Percentiles rank a stretch among this genome's conserved stretches.
Conservation (phyloP, 2,113 vertebrate species). For the Indri indri region DNA sequence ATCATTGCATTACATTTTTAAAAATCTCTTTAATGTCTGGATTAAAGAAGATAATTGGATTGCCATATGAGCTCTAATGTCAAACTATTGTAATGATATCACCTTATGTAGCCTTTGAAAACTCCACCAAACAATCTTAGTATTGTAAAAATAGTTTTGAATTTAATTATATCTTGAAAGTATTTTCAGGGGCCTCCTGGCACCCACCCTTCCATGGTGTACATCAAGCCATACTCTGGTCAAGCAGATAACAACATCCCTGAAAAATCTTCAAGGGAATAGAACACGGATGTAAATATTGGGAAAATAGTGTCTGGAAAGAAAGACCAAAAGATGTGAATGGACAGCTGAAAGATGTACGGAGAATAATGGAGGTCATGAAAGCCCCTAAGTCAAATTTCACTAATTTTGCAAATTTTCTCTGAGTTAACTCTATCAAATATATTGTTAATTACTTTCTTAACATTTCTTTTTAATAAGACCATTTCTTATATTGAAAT, state of each 20-base stretch:
- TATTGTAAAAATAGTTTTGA: background rate
- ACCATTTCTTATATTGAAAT: slow-evolving; percentile 14
- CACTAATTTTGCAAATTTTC: background rate
- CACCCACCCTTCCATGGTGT: background rate
- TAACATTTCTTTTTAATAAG: background rate
- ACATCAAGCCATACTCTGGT: background rate
- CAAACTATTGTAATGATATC: background rate
- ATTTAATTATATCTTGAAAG: background rate
- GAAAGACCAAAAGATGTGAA: background rate
- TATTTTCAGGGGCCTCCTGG: background rate
- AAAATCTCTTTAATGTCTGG: background rate
- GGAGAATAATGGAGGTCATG: background rate
- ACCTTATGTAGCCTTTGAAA: background rate
- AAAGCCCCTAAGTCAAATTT: background rate
- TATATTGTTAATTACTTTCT: background rate
- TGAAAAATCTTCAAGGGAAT: background rate
- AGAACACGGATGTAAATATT: background rate
- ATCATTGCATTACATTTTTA: background rate
- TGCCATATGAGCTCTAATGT: background rate
- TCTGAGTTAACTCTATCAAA: background rate
- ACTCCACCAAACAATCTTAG: background rate
- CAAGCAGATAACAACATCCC: background rate
- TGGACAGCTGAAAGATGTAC: background rate
- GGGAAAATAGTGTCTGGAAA: background rate
- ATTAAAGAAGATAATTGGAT: background rate